Evolutionary conservation across 2,113 vertebrate species (phyloP), one percentile per base, ranked within the genome.

Genomic region (Nycticebus coucang): DNA sequence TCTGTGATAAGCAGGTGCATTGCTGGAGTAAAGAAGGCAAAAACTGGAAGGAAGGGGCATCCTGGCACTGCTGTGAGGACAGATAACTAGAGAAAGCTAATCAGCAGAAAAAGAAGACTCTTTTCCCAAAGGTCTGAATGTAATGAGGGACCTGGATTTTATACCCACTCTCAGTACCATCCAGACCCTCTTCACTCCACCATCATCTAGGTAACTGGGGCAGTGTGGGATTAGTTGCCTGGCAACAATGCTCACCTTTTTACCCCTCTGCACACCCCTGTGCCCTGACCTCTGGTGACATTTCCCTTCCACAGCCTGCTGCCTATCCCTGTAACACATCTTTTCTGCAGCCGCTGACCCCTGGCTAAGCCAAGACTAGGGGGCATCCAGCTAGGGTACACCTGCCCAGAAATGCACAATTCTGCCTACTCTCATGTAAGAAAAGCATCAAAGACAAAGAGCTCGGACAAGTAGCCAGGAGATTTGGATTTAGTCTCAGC

Each of bases 191-290:
- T 59, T 94, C 24, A 21, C 12, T 88, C 57, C 11, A 66, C 57
- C 72, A 94, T 97, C 86, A 86, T 89, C 95, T 87, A 91, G 97
- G 97, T 78, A 95, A 97, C 95, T 35, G 30, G 35, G 79, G n/a
- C 71, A 91, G 53, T 69, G 35, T 80, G 59, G 64, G 62, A 75
- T 86, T 74, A 86, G 94, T 93, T 95, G 69, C 96, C 80, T 71
- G 81, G 94, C 81, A 95, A 92, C 88, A 77, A 28, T 30, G 74
- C 59, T 41, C 59, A 86, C 60, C 89, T 90, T 68, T 93, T 77
- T 68, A 82, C 53, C 89, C 83, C 13, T 79, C 53, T 72, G 35
- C n/a, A 86, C 0, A 84, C 22, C 59, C 71, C 68, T 66, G 30
- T 55, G 33, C 45, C 57, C 41, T 93, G 72, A 82, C 88, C 41